A percentile compares a stretch with the other conserved stretches of the same genome.
Evolutionary conservation across 2,797 vertebrate species (phyloP).

Genomic region (Crenuchus spilurus): DNA sequence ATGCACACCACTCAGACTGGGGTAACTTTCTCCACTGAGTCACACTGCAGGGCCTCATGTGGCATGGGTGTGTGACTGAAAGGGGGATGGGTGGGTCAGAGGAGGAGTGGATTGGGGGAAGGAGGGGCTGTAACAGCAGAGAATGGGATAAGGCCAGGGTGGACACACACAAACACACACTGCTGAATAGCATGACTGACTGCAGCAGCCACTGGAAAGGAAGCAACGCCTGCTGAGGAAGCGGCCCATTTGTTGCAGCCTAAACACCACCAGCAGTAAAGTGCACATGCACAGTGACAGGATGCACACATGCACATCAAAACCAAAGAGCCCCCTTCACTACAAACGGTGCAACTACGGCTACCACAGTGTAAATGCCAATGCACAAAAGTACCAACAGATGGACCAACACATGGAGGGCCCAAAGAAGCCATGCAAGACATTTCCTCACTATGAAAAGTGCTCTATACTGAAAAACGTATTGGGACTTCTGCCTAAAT

Average conservation of each 20-base stretch:
- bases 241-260: constrained; percentile 56
- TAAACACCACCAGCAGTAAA: constrained; percentile 12
- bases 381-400: too few relatives aligned
- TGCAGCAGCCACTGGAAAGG: constrained; percentile 71
- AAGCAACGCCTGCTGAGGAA: constrained; percentile 55
- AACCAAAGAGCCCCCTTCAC: constrained; percentile 8
- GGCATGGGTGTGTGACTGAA: constrained; percentile 62
- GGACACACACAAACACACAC: constrained; percentile 38
- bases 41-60: constrained; percentile 65
- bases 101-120: constrained; percentile 45
- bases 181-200: constrained; percentile 73
- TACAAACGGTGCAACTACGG: neutral
- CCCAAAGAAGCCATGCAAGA: too few relatives aligned
- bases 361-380: neutral
- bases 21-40: constrained; percentile 76
- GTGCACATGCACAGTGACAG: neutral
- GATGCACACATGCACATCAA: constrained; percentile 1
- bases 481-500: too few relatives aligned
- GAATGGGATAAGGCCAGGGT: constrained; percentile 33
- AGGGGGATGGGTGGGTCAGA: constrained; percentile 55
- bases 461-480: too few relatives aligned
- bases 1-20: constrained; percentile 41
- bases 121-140: constrained; percentile 43
- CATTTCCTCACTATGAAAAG: too few relatives aligned
- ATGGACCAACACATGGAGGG: too few relatives aligned